Evolutionary conservation across 1,140 invertebrate species (phyloP).

Genomic region (Pristionchus pacificus): DNA sequence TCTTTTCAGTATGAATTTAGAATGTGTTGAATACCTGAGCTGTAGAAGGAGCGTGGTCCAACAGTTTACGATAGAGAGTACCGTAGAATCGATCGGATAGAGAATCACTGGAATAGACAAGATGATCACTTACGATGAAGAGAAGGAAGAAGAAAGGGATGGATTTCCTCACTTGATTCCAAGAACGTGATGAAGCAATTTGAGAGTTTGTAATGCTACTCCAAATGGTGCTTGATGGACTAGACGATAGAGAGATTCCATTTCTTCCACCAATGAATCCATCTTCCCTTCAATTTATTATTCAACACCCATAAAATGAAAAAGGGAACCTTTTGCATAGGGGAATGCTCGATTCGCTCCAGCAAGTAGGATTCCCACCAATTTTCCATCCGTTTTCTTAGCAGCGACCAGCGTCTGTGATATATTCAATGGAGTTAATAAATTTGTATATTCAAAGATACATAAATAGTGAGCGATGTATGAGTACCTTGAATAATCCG

Average conservation of each 20-base stretch:
- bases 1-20: too few species aligned
- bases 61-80: constrained; percentile 80
- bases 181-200: constrained; percentile 77
- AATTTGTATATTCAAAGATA: neutral
- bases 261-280: constrained; percentile 24
- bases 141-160: neutral
- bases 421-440: neutral
- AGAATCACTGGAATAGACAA: constrained; percentile 51
- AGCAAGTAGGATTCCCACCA: constrained; percentile 21
- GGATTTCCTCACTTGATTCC: constrained; percentile 62
- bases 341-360: constrained; percentile 31
- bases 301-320: constrained; percentile 1
- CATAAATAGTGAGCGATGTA: neutral
- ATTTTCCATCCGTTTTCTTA: neutral
- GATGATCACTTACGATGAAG: neutral
- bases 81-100: constrained; percentile 74
- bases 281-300: constrained; percentile 1
- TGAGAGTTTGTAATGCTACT: constrained; percentile 79
- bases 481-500: constrained; percentile 27
- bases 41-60: constrained; percentile 71
- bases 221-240: constrained; percentile 76
- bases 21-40: too few species aligned
- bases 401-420: neutral
- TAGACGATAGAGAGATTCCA: constrained; percentile 74
- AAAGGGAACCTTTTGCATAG: constrained; percentile 19